These are phyloP conservation scores for Brachionus paranguensis DNA, from an alignment of 1,140 invertebrate species.

Conservation along the genomic window DNA sequence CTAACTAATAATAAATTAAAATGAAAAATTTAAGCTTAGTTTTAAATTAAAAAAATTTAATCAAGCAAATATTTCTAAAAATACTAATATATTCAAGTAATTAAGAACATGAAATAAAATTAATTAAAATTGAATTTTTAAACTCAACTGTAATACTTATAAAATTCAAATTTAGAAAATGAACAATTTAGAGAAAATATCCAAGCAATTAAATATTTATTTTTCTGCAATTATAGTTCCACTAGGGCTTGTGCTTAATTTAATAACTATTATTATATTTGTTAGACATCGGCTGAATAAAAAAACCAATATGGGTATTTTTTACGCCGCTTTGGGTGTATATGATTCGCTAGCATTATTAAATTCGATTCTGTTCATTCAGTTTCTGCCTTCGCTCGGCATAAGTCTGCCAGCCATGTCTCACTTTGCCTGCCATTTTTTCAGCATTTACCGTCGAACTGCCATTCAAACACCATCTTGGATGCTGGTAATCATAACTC, in stretches of 20 bases:
- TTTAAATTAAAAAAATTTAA: too few relatives aligned
- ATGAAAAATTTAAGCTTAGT: too few relatives aligned
- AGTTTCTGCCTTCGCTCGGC: background rate
- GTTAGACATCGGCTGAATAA: background rate
- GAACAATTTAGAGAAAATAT: background rate
- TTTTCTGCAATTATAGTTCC: background rate
- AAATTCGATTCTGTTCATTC: background rate
- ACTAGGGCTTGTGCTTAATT: background rate
- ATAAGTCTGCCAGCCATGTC: background rate
- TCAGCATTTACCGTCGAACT: background rate
- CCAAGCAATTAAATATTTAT: constrained; percentile 4
- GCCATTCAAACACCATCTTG: constrained; percentile 17
- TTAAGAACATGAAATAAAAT: too few relatives aligned
- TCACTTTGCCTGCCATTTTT: background rate
- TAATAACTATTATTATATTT: background rate
- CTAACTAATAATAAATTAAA: too few relatives aligned
- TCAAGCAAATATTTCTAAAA: too few relatives aligned
- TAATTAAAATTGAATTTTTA: too few relatives aligned
- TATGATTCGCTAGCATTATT: background rate
- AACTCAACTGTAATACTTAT: too few relatives aligned
- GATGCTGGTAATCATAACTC: background rate
- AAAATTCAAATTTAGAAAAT: background rate
- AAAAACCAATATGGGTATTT: constrained; percentile 7
- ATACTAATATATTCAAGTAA: too few relatives aligned
- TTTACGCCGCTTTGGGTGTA: background rate